phyloP scores from a whole-genome alignment of 2,888 invertebrate species.

The Diabrotica balteata region DNA sequence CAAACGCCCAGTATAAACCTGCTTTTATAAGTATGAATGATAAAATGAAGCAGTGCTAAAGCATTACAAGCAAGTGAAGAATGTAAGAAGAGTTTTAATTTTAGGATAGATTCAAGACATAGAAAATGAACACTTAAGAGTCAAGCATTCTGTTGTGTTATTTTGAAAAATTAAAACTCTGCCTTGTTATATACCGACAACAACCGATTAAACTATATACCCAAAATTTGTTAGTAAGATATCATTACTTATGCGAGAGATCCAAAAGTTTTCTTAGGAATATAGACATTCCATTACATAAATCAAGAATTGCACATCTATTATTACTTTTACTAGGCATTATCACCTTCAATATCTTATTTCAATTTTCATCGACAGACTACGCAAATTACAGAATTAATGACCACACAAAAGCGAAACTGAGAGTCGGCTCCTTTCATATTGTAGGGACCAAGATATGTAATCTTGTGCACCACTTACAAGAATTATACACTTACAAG shows the following conservation, averaged over 20 bases:
- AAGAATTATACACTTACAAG: too few species aligned
- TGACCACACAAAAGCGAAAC: too few species aligned
- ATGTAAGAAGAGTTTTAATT: conserved; percentile 34
- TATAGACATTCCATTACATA: too few species aligned
- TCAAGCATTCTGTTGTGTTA: conserved; percentile 18
- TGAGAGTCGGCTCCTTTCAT: too few species aligned
- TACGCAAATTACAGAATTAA: too few species aligned
- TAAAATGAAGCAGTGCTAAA: conserved; percentile 18
- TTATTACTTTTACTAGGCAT: too few species aligned
- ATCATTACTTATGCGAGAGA: background rate
- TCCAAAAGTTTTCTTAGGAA: background rate
- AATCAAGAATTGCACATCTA: too few species aligned
- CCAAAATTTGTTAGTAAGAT: background rate
- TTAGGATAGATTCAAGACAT: conserved; percentile 6
- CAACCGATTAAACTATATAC: background rate
- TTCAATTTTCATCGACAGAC: too few species aligned
- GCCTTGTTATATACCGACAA: conserved; percentile 9
- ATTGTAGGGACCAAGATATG: too few species aligned
- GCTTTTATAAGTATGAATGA: conserved; percentile 4
- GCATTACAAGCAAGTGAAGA: conserved; percentile 16
- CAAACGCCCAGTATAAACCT: background rate
- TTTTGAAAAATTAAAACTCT: conserved; percentile 25
- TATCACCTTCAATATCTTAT: too few species aligned
- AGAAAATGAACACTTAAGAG: conserved; percentile 4
- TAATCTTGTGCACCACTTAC: too few species aligned